Evolutionary conservation across 35 echinoderm and acorn worm genomes (phyloP).

Genomic region (Diadema setosum): DNA sequence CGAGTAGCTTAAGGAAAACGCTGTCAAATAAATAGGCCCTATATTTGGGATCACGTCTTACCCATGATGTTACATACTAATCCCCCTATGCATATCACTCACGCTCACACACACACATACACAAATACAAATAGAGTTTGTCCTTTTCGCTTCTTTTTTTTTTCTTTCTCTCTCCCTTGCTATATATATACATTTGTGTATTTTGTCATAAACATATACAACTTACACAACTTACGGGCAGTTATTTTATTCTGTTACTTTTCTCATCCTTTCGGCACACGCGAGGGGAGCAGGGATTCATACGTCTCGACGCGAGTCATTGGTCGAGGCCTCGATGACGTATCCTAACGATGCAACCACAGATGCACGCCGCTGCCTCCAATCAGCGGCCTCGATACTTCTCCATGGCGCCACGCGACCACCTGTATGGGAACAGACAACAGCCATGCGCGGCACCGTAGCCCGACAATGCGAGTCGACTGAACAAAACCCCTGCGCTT

Average conservation of each 20-base stretch:
- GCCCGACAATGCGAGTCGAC: background rate
- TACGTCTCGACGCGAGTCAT: background rate
- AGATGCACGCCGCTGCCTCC: background rate
- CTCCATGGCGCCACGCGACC: background rate
- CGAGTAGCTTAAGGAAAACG: too few species aligned
- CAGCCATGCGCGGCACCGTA: background rate
- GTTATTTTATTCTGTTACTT: too few species aligned
- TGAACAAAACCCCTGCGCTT: background rate
- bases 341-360: background rate
- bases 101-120: background rate
- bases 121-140: too few species aligned
- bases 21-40: too few species aligned
- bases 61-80: too few species aligned
- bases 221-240: too few species aligned
- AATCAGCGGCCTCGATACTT: conserved; percentile 6
- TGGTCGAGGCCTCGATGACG: background rate
- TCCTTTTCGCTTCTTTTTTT: too few species aligned
- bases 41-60: too few species aligned
- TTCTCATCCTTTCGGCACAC: too few species aligned
- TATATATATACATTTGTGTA: too few species aligned
- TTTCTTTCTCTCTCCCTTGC: too few species aligned
- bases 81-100: background rate
- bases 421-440: conserved; percentile 20
- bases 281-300: background rate
- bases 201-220: too few species aligned